phyloP scores from a whole-genome alignment of 2,113 vertebrate species.

The Noctilio leporinus region DNA sequence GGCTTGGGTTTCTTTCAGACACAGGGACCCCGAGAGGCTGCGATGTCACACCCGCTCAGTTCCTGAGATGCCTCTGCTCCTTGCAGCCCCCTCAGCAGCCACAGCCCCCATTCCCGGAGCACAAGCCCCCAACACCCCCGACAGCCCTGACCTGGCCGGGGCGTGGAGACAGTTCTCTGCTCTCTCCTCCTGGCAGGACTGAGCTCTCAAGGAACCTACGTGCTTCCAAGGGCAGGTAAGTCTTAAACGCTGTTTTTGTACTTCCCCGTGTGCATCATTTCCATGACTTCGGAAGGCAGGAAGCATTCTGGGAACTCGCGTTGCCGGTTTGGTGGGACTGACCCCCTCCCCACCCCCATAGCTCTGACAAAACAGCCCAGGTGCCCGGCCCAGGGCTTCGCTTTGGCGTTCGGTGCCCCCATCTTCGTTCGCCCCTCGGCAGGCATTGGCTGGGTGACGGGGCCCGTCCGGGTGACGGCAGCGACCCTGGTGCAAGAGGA shows the following conservation, averaged over 20 bases:
- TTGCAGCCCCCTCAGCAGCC: neutral
- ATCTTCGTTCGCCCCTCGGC: constrained; percentile 43
- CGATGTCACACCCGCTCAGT: neutral
- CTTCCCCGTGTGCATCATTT: neutral
- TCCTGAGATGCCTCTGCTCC: neutral
- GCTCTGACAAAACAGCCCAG: neutral
- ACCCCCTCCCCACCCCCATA: too few relatives aligned
- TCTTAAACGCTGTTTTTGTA: neutral
- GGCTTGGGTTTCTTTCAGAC: neutral
- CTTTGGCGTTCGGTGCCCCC: neutral
- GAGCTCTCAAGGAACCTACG: neutral
- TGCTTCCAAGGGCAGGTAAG: neutral
- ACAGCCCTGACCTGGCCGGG: neutral
- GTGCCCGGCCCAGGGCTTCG: accelerated
- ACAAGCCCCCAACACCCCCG: neutral
- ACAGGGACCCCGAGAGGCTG: neutral
- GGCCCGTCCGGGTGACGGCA: constrained; percentile 2
- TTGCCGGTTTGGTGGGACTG: neutral
- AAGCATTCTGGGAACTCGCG: neutral
- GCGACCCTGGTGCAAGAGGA: neutral
- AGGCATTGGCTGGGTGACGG: constrained; percentile 36
- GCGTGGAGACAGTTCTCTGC: neutral
- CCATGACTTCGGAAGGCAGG: neutral
- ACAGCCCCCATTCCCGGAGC: neutral
- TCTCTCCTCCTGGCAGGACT: neutral